phyloP scores from a whole-genome alignment of 2,888 invertebrate genomes.

The Quadroppia sp. region DNA sequence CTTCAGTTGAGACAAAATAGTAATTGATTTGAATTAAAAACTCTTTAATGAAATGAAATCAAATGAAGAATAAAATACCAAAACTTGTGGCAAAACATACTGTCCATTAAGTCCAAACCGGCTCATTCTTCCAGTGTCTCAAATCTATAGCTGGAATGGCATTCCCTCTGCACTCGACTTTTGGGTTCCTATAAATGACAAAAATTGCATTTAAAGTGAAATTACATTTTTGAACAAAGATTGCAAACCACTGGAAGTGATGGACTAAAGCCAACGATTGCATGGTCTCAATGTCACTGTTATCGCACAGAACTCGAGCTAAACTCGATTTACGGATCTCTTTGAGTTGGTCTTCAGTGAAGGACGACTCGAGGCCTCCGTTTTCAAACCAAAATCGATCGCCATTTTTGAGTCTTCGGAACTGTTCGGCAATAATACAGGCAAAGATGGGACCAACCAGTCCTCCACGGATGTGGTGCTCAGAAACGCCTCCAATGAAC shows the following conservation, averaged over 20 bases:
- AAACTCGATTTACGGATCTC: constrained; percentile 48
- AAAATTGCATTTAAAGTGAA: no score
- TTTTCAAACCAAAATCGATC: constrained; percentile 49
- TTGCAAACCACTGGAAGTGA: constrained; percentile 44
- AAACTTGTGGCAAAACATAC: no score
- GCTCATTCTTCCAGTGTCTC: no score
- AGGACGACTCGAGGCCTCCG: constrained; percentile 46
- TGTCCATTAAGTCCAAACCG: no score
- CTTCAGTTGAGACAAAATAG: no score
- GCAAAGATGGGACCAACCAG: constrained; percentile 48
- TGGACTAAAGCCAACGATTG: constrained; percentile 46
- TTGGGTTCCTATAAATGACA: no score
- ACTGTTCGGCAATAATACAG: constrained; percentile 48
- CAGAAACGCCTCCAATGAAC: constrained; percentile 47
- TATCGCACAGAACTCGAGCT: constrained; percentile 47
- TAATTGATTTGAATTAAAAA: no score
- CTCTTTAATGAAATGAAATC: no score
- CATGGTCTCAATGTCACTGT: constrained; percentile 45
- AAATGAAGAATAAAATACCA: no score
- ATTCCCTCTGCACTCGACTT: no score
- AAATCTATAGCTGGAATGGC: no score
- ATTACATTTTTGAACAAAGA: no score
- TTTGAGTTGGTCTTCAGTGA: constrained; percentile 46
- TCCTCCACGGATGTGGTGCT: constrained; percentile 46
- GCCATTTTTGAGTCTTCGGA: constrained; percentile 46